phyloP scores from a whole-genome alignment of 2,113 vertebrate genomes.

The Microtus pennsylvanicus region DNA sequence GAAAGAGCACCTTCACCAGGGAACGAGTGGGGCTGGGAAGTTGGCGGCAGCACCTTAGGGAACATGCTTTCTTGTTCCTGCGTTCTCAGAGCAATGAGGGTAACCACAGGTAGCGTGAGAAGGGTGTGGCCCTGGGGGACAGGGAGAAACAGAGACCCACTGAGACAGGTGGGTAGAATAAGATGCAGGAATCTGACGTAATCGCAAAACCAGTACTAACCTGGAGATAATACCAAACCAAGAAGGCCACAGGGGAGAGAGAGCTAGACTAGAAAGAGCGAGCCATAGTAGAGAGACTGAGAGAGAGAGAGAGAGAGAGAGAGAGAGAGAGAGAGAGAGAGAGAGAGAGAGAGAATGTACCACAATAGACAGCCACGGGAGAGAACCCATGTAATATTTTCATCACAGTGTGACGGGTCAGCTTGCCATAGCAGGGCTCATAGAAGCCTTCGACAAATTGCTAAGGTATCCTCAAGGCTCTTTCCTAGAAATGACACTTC shows the following conservation, averaged over 20 bases:
- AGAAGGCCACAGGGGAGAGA: not conserved
- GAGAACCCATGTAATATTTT: not conserved
- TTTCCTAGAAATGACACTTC: not conserved
- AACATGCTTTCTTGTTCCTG: not conserved
- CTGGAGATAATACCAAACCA: not conserved
- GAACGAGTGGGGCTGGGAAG: not conserved
- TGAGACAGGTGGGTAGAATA: not conserved
- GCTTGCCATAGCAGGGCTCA: no score
- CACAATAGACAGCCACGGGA: not conserved
- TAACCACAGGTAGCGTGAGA: not conserved
- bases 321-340: not conserved
- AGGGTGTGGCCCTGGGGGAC: not conserved
- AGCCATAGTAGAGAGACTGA: not conserved
- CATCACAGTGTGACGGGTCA: fast-evolving
- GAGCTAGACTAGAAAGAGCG: not conserved
- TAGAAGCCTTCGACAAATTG: no score
- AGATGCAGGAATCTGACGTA: not conserved
- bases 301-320: not conserved
- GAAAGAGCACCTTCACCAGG: not conserved
- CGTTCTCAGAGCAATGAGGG: not conserved
- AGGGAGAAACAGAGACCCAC: not conserved
- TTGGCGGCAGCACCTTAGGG: not conserved
- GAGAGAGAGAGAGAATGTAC: not conserved
- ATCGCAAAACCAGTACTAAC: not conserved
- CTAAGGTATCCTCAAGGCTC: not conserved